Conservation (phyloP, 2,113 vertebrate genomes). For the Neogobius melanostomus region DNA sequence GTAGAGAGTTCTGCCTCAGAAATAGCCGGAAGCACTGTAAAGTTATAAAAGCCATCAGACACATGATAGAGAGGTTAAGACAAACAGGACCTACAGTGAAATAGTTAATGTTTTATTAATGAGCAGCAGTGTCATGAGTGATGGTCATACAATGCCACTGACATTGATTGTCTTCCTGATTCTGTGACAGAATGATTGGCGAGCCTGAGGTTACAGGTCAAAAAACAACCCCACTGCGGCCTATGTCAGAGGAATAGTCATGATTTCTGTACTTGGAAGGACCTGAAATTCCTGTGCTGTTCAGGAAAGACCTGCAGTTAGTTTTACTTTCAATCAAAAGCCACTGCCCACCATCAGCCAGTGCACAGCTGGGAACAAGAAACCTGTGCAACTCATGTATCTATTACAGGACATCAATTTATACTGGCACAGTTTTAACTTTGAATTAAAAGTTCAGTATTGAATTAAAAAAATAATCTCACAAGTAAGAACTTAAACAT, state of each 20-base stretch:
- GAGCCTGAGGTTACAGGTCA: constrained; percentile 52
- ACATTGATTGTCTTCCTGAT: constrained; percentile 43
- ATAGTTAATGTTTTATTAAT: constrained; percentile 60
- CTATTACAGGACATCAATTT: constrained; percentile 25
- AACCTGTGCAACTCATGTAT: constrained; percentile 10
- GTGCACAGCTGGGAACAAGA: not conserved
- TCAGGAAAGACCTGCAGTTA: constrained; percentile 9
- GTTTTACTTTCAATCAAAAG: not conserved
- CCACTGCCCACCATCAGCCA: not conserved
- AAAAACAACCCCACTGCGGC: constrained; percentile 38
- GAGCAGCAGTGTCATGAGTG: constrained; percentile 45
- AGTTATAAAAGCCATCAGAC: constrained; percentile 13
- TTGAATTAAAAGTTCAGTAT: no score
- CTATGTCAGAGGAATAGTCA: constrained; percentile 38
- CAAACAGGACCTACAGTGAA: constrained; percentile 26
- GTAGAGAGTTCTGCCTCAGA: constrained; percentile 77
- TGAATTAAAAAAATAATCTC: no score
- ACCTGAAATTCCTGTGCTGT: constrained; percentile 31
- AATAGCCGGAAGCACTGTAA: constrained; percentile 84
- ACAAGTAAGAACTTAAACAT: no score
- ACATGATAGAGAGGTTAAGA: constrained; percentile 21
- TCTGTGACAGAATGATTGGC: constrained; percentile 44
- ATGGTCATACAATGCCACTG: constrained; percentile 43
- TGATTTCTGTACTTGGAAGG: constrained; percentile 35
- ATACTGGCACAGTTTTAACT: not conserved